Evolutionary conservation across 2,797 vertebrate species (phyloP).

Genomic region (Anolis apletophallus): DNA sequence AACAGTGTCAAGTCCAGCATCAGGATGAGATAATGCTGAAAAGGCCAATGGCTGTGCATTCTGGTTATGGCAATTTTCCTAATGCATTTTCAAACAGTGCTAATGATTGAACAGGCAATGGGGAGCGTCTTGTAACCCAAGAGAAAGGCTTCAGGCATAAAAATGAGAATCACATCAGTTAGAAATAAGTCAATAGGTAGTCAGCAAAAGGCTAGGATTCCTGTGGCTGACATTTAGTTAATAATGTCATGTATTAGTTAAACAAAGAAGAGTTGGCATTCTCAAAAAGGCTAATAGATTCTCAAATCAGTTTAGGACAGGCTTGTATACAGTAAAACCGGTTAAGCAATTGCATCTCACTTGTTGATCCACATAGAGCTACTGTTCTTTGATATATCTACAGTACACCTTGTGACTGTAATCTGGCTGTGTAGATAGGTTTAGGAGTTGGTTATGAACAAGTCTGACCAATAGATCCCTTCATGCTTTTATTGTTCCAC

Average conservation of each 20-base stretch:
- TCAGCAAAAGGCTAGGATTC: neutral
- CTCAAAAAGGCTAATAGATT: neutral
- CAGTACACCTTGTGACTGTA: neutral
- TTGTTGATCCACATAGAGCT: neutral
- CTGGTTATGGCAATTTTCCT: slow-evolving; percentile 10
- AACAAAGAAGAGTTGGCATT: neutral
- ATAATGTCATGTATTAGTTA: neutral
- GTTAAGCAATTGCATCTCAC: neutral
- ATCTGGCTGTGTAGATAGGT: neutral
- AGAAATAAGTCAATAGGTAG: neutral
- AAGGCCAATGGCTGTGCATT: slow-evolving; percentile 2
- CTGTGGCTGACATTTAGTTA: slow-evolving; percentile 4
- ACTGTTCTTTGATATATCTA: neutral
- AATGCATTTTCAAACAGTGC: neutral
- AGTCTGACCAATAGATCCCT: neutral
- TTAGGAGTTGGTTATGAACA: neutral
- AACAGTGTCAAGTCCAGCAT: slow-evolving; percentile 6
- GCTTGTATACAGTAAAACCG: neutral
- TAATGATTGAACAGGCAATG: neutral
- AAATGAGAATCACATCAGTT: neutral
- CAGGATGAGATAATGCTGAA: neutral
- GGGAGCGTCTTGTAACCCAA: neutral
- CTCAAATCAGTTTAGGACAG: neutral
- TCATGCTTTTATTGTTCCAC: neutral
- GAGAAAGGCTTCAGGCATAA: neutral